Base-by-base conservation (phyloP, 2,888 invertebrate species). In the Mellilla xanthometata region DNA sequence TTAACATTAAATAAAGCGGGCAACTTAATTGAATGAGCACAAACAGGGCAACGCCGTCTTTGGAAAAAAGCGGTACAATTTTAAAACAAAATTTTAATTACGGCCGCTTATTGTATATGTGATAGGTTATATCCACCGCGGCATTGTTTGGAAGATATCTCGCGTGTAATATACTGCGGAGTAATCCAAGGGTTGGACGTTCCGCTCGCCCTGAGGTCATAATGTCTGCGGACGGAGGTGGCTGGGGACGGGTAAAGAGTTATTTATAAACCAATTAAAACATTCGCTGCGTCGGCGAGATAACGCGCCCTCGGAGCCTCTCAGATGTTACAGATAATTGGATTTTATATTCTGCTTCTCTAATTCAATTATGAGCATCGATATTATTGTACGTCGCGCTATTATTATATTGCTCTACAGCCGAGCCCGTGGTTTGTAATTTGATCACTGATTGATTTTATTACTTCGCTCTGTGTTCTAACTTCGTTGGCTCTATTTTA, bases 251-350 rank as follows among this genome's bases (percentile, higher is more conserved):
- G 49, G 59, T 72, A 70, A 68, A 69, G 65, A 77, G 81, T 86
- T 87, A 86, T 88, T 89, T 86, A 87, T 85, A 86, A 82, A 86
- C 78, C 86, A 84, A 86, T 89, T 88, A 83, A 84, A 86, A 81
- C 76, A 71, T 80, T 79, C 85, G 65, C 70, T 65, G 65, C 57
- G 69, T 54, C 72, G 81, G 84, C 83, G 85, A 83, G 53, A 49
- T 43, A 39, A 32, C 30, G 39, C 40, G 47, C 24, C 49, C 47
- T 38, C 48, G 30, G 31, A 29, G 38, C 33, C 38, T 27, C 10
- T 35, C 39, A 42, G 41, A 42, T 36, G 41, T 48, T 33, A 42
- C 41, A 28, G 38, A 44, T 41, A 42, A 49, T 53, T 56, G 48
- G 43, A 42, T 43, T 44, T 29, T 42, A 52, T 49, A 39, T 39